Conservation (phyloP, 2,113 vertebrate species). For the Micronisus gabar region DNA sequence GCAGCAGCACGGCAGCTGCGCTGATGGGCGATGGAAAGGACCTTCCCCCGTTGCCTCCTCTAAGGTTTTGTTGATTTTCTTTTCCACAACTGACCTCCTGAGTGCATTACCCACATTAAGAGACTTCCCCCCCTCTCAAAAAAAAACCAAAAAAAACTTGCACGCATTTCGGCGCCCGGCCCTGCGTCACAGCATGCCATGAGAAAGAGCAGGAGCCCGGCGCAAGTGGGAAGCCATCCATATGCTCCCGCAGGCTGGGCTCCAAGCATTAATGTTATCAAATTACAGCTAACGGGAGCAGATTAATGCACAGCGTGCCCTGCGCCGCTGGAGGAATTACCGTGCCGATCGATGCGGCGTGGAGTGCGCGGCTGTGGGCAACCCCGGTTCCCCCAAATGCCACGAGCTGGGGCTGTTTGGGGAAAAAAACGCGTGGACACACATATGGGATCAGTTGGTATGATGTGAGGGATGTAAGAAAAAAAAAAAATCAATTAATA, state of each 20-base stretch:
- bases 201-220: not conserved
- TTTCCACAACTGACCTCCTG: not conserved
- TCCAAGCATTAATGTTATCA: not conserved
- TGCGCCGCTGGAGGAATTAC: rapidly evolving
- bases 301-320: not conserved
- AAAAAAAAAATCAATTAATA: no score
- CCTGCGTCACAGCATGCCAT: rapidly evolving
- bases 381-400: rapidly evolving
- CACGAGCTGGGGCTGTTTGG: rapidly evolving
- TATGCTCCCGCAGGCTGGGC: not conserved
- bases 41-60: not conserved
- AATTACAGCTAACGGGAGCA: not conserved
- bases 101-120: not conserved
- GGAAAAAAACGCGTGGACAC: rapidly evolving
- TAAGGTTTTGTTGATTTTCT: no score
- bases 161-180: rapidly evolving
- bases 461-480: not conserved
- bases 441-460: rapidly evolving
- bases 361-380: rapidly evolving
- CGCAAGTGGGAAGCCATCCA: not conserved
- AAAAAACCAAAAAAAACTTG: no score
- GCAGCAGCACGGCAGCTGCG: rapidly evolving
- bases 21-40: rapidly evolving
- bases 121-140: not conserved
- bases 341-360: rapidly evolving